Evolutionary conservation across 2,888 invertebrate genomes (phyloP), one percentile per base, ranked within the genome.

Genomic region (Mythimna impura): DNA sequence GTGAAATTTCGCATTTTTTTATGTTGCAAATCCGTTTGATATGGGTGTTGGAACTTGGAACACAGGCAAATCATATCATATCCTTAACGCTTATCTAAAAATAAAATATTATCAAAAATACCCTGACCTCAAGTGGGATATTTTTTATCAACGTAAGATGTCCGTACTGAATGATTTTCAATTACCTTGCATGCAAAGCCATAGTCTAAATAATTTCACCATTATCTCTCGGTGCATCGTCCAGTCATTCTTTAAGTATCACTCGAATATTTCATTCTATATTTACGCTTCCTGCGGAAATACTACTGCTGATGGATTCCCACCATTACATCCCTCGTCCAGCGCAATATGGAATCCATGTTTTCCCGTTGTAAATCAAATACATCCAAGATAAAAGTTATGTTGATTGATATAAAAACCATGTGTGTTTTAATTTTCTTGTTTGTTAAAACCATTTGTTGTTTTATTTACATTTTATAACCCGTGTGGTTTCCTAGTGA

Each of bases 261-360:
- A 60, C 76, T 78, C 68, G 76, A 85, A 75, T 66, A 86, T 79
- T 75, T 76, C 63, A 36, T 55, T 71, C 84, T 82, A 84, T 82
- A 80, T 80, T 80, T 84, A 78, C 58, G 66, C 43, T 78, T 86
- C 85, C 85, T 82, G 75, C 72, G 78, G 78, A 84, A 73, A 82
- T 75, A 60, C 71, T 70, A 34, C 22, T 73, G 78, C 63, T 78
- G 86, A 86, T 76, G 66, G 82, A 86, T 84, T 75, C 22, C 64
- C 30, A 71, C 61, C 85, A 71, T 74, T 66, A 64, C 62, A 65
- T 30, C 17, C 58, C 60, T 73, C 22, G 66, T 60, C 22, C 47
- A 64, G 66, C 58, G 64, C 78, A 74, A 70, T 73, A 70, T 71
- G 75, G 65, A 36, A 73, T 60, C 40, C 60, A 58, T 71, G 70